Percentiles rank a stretch among this genome's conserved stretches.
phyloP scores from a whole-genome alignment of 2,888 invertebrate species.

The Argyra leucocephala region DNA sequence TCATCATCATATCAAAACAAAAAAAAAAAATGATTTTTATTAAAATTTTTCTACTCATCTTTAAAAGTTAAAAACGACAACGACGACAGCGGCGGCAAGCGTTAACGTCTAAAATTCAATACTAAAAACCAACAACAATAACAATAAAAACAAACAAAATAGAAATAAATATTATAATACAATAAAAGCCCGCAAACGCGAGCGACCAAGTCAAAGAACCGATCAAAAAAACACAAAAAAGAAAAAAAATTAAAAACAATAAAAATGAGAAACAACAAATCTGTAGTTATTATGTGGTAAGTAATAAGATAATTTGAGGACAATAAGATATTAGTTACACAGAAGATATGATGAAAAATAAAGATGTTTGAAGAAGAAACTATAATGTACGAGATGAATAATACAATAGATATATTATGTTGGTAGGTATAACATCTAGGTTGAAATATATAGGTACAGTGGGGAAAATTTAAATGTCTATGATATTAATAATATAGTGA shows the following conservation, averaged over 20 bases:
- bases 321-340: constrained; percentile 4
- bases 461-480: no score
- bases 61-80: neutral
- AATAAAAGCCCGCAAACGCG: neutral
- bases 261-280: neutral
- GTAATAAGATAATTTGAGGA: constrained; percentile 6
- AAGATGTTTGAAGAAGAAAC: constrained; percentile 2
- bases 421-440: no score
- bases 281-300: constrained; percentile 1
- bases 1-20: neutral
- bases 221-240: neutral
- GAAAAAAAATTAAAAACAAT: no score
- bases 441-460: no score
- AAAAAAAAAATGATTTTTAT: neutral
- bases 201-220: neutral
- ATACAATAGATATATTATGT: neutral
- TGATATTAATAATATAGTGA: no score
- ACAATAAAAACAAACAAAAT: neutral
- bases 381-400: neutral
- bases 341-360: neutral
- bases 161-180: neutral
- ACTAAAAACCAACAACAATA: neutral
- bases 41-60: neutral
- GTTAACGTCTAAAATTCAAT: neutral
- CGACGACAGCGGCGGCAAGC: neutral